phyloP scores from a whole-genome alignment of 2,888 invertebrate genomes.

The Drosophila siamana region DNA sequence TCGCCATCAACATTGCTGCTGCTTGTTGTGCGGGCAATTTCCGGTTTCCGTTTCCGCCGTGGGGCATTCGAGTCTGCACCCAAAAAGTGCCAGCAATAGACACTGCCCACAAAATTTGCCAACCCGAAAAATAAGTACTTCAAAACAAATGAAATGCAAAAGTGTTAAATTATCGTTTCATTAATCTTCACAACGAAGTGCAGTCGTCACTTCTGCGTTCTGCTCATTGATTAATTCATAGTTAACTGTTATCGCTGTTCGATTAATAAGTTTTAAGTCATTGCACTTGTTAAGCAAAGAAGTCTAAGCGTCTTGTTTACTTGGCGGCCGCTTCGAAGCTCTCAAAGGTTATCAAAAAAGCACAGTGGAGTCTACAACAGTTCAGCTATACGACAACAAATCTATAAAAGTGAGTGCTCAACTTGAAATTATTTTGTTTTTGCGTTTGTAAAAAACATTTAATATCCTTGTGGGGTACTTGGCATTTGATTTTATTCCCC shows the following conservation, averaged over 20 bases:
- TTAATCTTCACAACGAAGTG: constrained; percentile 7
- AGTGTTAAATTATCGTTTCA: constrained; percentile 33
- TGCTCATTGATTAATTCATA: not conserved
- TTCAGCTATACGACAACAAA: constrained; percentile 7
- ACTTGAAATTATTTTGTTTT: no score
- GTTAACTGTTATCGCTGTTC: not conserved
- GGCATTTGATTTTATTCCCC: no score
- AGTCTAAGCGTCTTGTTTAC: constrained; percentile 7
- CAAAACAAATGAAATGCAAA: constrained; percentile 9
- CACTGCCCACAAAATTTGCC: constrained; percentile 35
- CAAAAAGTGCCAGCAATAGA: constrained; percentile 26
- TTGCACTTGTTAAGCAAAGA: constrained; percentile 12
- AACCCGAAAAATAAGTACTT: constrained; percentile 12
- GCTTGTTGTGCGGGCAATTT: constrained; percentile 79
- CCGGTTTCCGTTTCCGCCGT: constrained; percentile 72
- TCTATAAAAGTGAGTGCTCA: constrained; percentile 45
- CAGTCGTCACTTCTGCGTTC: not conserved
- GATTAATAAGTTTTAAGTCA: not conserved
- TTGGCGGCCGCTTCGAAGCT: constrained; percentile 24
- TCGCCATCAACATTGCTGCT: constrained; percentile 24
- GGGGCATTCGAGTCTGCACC: constrained; percentile 47
- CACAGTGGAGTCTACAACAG: constrained; percentile 14
- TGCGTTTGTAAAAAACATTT: no score
- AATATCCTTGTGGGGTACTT: no score
- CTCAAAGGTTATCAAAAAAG: not conserved